Evolutionary conservation across 2,113 vertebrate species (phyloP).

Genomic region (Alectura lathami): DNA sequence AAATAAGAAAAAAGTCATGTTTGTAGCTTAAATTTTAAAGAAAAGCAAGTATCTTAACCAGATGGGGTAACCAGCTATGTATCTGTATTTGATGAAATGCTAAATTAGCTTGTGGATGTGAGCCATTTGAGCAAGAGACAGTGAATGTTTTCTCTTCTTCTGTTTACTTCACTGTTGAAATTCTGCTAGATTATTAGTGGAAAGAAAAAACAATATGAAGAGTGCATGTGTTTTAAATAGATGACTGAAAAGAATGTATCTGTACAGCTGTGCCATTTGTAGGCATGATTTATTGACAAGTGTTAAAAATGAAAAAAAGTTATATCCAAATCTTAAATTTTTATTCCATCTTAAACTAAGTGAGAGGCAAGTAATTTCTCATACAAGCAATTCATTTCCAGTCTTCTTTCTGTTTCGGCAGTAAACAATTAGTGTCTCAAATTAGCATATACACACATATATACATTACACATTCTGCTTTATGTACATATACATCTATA

Average conservation of each 20-base stretch:
- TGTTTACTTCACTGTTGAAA: not conserved
- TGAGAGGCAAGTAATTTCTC: not conserved
- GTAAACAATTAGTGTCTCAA: not conserved
- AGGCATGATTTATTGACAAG: not conserved
- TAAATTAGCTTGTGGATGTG: not conserved
- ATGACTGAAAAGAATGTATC: not conserved
- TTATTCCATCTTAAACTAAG: not conserved
- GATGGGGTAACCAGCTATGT: not conserved
- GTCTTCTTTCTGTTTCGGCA: not conserved
- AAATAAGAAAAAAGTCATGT: not conserved
- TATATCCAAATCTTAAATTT: not conserved
- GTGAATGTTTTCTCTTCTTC: not conserved
- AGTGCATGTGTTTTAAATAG: not conserved
- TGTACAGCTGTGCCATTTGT: not conserved
- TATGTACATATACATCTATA: not conserved
- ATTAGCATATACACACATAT: not conserved
- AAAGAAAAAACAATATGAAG: not conserved
- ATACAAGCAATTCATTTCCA: not conserved
- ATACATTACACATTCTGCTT: not conserved
- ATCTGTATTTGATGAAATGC: not conserved
- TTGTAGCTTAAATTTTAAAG: not conserved
- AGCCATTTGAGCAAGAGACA: not conserved
- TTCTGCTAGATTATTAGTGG: not conserved
- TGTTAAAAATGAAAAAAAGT: not conserved
- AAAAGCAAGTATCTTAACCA: not conserved